Base-by-base conservation (phyloP, 2,888 invertebrate species). In the Phrixothrix hirtus region DNA sequence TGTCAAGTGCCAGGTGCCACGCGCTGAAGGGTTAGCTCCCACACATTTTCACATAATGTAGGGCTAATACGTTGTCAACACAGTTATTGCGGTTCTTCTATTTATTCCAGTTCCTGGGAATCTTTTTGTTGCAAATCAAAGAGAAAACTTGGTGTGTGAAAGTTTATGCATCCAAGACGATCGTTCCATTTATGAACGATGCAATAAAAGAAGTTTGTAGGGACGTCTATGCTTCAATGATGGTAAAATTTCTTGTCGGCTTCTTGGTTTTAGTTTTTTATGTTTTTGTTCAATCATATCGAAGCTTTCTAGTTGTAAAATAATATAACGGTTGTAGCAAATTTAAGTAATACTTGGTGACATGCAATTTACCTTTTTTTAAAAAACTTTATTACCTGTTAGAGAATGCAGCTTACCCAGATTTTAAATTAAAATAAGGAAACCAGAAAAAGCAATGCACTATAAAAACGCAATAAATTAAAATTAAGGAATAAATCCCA, bases 1-100 rank as follows among this genome's bases (percentile, higher is more conserved):
- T 58, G 57, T 61, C 53, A 56, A 60, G 60, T 59, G 60, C 62
- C 62, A 62, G 62, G 62, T 62, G 62, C 60, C 62, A 62, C 61
- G 61, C 61, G 61, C 51, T 56, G 41, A 61, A 59, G 61, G 61
- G 59, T 61, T 57, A 31, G 37, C 55, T 56, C 58, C 56, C 58
- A 56, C 58, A 58, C 58, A 56, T 55, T 39, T 55, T 47, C 44
- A 38, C 48, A 58, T 58, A 58, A 58, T 55, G 48, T 48, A 52
- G 51, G 51, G 52, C 58, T 55, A 55, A 58, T 53, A 50, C 54
- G 48, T 38, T 50, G 57, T 53, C 57, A 57, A 57, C 57, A 57
- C 50, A 57, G 54, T 50, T 54, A 46, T 46, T 54, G 57, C 54
- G 57, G 57, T 57, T 50, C 52, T 44, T 46, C 29, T 26, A 35